A percentile compares a stretch with the other conserved stretches of the same genome.
Conservation (phyloP, 1,140 invertebrate species). For the Diorhabda elongata region DNA sequence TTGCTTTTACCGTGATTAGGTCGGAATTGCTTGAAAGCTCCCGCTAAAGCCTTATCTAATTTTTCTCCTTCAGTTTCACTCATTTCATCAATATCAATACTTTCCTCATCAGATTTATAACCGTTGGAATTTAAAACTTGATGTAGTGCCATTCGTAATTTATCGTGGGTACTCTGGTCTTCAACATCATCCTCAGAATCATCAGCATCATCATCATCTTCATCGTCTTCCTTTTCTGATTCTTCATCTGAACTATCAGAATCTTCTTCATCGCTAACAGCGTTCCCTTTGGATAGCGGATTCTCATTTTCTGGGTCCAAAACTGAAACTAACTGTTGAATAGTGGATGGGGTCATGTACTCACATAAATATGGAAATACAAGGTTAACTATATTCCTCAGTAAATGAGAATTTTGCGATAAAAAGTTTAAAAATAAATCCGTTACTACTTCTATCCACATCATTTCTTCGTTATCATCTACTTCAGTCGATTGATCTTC, state of each 20-base stretch:
- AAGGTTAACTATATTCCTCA: slow-evolving; percentile 63
- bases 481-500: slow-evolving; percentile 8
- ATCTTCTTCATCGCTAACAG: slow-evolving; percentile 49
- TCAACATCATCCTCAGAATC: slow-evolving; percentile 52
- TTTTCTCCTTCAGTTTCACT: slow-evolving; percentile 69
- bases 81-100: slow-evolving; percentile 71
- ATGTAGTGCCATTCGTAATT: slow-evolving; percentile 60
- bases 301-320: slow-evolving; percentile 63
- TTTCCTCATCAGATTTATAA: slow-evolving; percentile 60
- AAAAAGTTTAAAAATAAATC: slow-evolving; percentile 71
- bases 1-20: slow-evolving; percentile 57
- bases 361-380: slow-evolving; percentile 71
- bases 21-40: slow-evolving; percentile 64
- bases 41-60: slow-evolving; percentile 63
- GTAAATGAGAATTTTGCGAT: slow-evolving; percentile 63
- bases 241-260: slow-evolving; percentile 48
- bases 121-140: slow-evolving; percentile 58
- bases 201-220: slow-evolving; percentile 43
- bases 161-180: slow-evolving; percentile 61
- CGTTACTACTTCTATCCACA: slow-evolving; percentile 75
- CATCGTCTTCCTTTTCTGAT: slow-evolving; percentile 47
- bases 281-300: slow-evolving; percentile 51
- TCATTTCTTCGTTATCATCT: slow-evolving; percentile 55
- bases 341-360: slow-evolving; percentile 60
- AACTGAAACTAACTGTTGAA: slow-evolving; percentile 71